A percentile compares a stretch with the other conserved stretches of the same genome.
phyloP scores from a whole-genome alignment of 2,888 invertebrate genomes.

The Pterostichus niger region DNA sequence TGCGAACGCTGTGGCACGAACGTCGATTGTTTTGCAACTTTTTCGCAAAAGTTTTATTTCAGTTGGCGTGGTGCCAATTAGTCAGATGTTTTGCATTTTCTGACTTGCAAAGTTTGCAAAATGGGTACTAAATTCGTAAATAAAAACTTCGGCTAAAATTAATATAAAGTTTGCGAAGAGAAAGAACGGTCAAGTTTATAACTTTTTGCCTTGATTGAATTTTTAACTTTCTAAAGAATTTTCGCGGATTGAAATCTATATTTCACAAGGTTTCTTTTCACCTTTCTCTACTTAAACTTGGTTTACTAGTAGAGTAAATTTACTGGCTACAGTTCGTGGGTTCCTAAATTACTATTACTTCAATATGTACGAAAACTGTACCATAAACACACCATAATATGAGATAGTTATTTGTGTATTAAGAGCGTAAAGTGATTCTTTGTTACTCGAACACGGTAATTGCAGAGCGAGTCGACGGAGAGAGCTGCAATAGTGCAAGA shows the following conservation, averaged over 20 bases:
- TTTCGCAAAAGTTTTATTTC: slow-evolving; percentile 18
- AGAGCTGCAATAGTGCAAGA: too few relatives aligned
- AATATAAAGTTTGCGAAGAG: slow-evolving; percentile 18
- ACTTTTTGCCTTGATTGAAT: slow-evolving; percentile 13
- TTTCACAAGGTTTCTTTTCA: slow-evolving; percentile 4
- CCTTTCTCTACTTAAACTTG: background rate
- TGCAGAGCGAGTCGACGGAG: too few relatives aligned
- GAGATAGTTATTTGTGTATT: too few relatives aligned
- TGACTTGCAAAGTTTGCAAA: background rate
- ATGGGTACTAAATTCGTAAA: background rate
- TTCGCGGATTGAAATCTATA: slow-evolving; percentile 17
- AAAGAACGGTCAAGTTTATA: slow-evolving; percentile 18
- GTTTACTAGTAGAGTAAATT: too few relatives aligned
- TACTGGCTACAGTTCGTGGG: too few relatives aligned
- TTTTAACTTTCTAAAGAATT: slow-evolving; percentile 19
- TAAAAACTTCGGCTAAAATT: background rate
- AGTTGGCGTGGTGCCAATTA: slow-evolving; percentile 19
- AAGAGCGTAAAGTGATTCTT: too few relatives aligned
- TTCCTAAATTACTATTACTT: too few relatives aligned
- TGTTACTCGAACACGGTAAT: too few relatives aligned
- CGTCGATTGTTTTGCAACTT: slow-evolving; percentile 21
- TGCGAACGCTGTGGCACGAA: background rate
- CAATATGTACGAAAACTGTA: too few relatives aligned
- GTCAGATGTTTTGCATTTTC: slow-evolving; percentile 36
- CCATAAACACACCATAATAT: too few relatives aligned